Percentiles rank a stretch among this genome's conserved stretches.
phyloP scores from a whole-genome alignment of 2,113 vertebrate genomes.

The Antennarius striatus region DNA sequence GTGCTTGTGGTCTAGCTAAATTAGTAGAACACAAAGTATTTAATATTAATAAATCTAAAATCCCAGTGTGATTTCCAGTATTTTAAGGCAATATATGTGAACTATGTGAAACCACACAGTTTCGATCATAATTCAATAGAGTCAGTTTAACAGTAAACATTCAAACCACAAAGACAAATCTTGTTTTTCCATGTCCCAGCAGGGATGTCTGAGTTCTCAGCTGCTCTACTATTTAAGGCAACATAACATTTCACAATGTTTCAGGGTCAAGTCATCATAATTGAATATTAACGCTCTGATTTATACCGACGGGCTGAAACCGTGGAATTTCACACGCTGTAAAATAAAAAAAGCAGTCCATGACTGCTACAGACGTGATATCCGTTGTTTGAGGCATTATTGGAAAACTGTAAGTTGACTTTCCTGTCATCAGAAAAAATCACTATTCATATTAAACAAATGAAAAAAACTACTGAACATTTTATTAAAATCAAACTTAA shows the following conservation, averaged over 20 bases:
- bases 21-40: too few species aligned
- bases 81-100: background rate
- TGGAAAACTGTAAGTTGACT: too few species aligned
- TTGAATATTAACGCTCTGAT: constrained; percentile 30
- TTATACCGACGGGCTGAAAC: constrained; percentile 40
- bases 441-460: too few species aligned
- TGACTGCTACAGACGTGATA: too few species aligned
- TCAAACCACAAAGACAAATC: background rate
- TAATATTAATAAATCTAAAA: too few species aligned
- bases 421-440: too few species aligned
- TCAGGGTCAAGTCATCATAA: constrained; percentile 10
- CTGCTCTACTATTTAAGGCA: background rate
- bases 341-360: background rate
- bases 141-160: background rate
- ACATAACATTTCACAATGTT: background rate
- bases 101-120: background rate
- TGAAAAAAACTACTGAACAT: too few species aligned
- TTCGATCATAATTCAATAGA: background rate
- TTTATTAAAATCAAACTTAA: too few species aligned
- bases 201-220: background rate
- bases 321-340: constrained; percentile 44
- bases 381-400: too few species aligned
- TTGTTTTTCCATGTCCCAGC: background rate
- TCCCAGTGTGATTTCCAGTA: too few species aligned
- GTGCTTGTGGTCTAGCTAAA: too few species aligned